phyloP scores from a whole-genome alignment of 1,140 invertebrate genomes.

The Galleria mellonella region DNA sequence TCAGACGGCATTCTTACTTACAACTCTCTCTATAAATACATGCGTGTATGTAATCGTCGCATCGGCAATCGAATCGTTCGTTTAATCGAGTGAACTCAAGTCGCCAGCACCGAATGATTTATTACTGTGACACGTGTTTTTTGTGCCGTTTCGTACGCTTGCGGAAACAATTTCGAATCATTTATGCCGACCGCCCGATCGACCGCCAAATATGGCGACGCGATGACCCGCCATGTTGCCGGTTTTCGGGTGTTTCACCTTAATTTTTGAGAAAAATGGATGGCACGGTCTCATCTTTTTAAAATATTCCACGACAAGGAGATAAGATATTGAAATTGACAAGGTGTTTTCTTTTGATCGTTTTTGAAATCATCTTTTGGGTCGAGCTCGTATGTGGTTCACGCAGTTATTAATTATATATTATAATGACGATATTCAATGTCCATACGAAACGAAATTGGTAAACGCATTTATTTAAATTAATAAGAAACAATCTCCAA shows the following conservation, averaged over 20 bases:
- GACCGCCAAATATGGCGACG: conserved; percentile 40
- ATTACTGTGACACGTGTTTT: conserved; percentile 65
- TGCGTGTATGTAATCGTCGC: conserved; percentile 36
- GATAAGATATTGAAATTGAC: conserved; percentile 36
- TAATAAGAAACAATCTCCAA: no score
- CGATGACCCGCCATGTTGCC: conserved; percentile 24
- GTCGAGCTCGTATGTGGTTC: no score
- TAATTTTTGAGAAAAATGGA: conserved; percentile 47
- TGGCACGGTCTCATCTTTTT: conserved; percentile 24
- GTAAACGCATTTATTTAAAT: no score
- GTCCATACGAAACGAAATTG: no score
- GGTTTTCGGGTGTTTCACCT: conserved; percentile 45
- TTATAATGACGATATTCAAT: no score
- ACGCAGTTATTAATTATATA: no score
- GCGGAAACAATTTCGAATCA: conserved; percentile 67
- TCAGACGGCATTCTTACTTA: conserved; percentile 53
- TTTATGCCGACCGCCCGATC: conserved; percentile 50
- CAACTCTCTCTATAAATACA: conserved; percentile 53
- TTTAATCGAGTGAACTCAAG: conserved; percentile 59
- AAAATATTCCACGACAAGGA: conserved; percentile 15
- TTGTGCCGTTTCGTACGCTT: conserved; percentile 38
- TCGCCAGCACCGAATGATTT: conserved; percentile 57
- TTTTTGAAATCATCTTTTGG: background rate
- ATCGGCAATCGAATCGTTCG: conserved; percentile 52
- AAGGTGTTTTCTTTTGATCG: background rate